A percentile compares a stretch with the other conserved stretches of the same genome.
Evolutionary conservation across 2,797 vertebrate species (phyloP).

Genomic region (Cheirogaleus major): DNA sequence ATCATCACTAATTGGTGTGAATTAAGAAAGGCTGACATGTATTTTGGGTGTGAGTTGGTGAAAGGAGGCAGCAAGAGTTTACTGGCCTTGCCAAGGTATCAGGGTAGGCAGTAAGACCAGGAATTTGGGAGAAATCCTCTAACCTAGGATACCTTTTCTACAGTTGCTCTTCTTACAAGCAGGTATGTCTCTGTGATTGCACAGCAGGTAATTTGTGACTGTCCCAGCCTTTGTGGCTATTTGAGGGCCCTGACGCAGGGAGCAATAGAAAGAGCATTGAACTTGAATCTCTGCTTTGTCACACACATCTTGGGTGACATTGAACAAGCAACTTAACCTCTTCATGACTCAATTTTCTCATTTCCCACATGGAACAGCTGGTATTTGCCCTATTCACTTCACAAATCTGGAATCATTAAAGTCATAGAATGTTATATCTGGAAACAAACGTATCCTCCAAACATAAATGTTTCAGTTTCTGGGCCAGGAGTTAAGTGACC

Average conservation of each 20-base stretch:
- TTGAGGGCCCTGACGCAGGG: not conserved
- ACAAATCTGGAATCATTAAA: not conserved
- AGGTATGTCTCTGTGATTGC: not conserved
- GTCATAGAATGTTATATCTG: not conserved
- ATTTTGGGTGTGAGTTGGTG: not conserved
- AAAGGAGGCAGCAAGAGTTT: not conserved
- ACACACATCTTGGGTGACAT: not conserved
- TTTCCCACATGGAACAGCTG: not conserved
- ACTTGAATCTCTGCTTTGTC: not conserved
- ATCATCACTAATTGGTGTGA: not conserved
- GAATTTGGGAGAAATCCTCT: not conserved
- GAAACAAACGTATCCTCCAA: not conserved
- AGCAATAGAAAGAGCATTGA: not conserved
- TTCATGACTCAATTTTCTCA: not conserved
- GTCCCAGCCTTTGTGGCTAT: not conserved
- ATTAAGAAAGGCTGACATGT: not conserved
- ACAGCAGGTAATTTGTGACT: not conserved
- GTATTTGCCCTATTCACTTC: not conserved
- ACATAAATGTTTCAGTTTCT: not conserved
- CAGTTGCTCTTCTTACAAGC: not conserved
- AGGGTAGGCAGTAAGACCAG: not conserved
- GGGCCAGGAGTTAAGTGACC: not conserved
- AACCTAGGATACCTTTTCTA: not conserved
- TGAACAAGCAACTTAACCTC: not conserved
- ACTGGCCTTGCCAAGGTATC: not conserved